Conservation (phyloP, 2,113 vertebrate genomes). For the Prunella fulvescens region DNA sequence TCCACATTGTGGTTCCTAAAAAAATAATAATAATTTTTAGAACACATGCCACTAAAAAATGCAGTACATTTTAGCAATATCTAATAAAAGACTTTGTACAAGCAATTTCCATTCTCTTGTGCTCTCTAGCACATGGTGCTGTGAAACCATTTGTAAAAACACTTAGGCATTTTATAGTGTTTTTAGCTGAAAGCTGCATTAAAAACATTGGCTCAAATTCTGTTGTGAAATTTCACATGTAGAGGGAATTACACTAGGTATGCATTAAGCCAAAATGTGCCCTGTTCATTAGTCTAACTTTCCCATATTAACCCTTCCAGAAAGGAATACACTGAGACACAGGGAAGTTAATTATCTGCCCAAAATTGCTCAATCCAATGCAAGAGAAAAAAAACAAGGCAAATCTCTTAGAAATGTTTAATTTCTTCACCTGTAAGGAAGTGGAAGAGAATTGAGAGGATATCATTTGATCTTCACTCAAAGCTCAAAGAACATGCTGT, state of each 20-base stretch:
- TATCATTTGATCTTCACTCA: not conserved
- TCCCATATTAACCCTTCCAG: not conserved
- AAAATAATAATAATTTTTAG: slow-evolving; percentile 40
- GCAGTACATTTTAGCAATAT: slow-evolving; percentile 19
- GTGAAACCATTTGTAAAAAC: slow-evolving; percentile 31
- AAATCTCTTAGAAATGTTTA: not conserved
- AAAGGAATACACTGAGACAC: not conserved
- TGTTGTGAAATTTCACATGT: not conserved
- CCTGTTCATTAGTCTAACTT: not conserved
- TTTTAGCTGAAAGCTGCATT: slow-evolving; percentile 26
- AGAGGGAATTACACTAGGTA: not conserved
- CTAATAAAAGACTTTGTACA: slow-evolving; percentile 13
- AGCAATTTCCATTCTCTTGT: slow-evolving; percentile 20
- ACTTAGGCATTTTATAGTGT: not conserved
- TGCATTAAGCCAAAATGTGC: not conserved
- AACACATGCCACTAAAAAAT: slow-evolving; percentile 45
- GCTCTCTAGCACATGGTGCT: slow-evolving; percentile 1
- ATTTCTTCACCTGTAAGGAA: not conserved
- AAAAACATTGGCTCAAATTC: slow-evolving; percentile 5
- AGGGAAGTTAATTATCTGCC: not conserved
- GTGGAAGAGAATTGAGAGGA: not conserved
- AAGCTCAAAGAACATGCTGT: not conserved
- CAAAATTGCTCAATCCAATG: not conserved
- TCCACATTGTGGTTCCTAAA: slow-evolving; percentile 39
- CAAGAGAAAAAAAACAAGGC: not conserved